phyloP scores from a whole-genome alignment of 1,140 invertebrate genomes.

The Goniozus legneri region DNA sequence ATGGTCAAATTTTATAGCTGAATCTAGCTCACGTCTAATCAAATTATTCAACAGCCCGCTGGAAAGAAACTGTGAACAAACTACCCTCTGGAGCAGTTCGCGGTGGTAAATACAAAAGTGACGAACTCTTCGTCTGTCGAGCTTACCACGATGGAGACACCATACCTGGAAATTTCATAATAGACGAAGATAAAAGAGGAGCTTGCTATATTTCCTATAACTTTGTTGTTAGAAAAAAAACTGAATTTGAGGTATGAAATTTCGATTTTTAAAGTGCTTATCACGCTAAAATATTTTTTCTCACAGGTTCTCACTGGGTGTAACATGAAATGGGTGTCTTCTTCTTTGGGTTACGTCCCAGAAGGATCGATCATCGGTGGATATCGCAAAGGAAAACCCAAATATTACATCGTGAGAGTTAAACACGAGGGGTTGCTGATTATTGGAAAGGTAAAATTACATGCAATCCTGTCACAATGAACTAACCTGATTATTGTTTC shows the following conservation, averaged over 20 bases:
- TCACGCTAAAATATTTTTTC: no score
- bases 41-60: slow-evolving; percentile 6
- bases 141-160: slow-evolving; percentile 12
- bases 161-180: slow-evolving; percentile 10
- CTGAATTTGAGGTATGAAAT: slow-evolving; percentile 9
- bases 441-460: slow-evolving; percentile 7
- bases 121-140: slow-evolving; percentile 9
- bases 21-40: no score
- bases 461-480: neutral
- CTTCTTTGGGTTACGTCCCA: slow-evolving; percentile 9
- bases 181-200: slow-evolving; percentile 4
- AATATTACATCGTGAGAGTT: slow-evolving; percentile 14
- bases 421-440: slow-evolving; percentile 11
- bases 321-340: slow-evolving; percentile 10
- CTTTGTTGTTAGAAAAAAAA: slow-evolving; percentile 6
- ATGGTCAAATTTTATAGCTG: no score
- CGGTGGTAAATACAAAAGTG: slow-evolving; percentile 6
- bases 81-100: slow-evolving; percentile 10
- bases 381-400: slow-evolving; percentile 8
- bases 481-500: neutral
- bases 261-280: no score
- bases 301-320: slow-evolving; percentile 9
- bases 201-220: slow-evolving; percentile 8
- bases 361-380: slow-evolving; percentile 14
- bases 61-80: slow-evolving; percentile 5